These are phyloP conservation scores for Diarsia dahlii DNA, from an alignment of 2,888 invertebrate species.

Conservation along the genomic window DNA sequence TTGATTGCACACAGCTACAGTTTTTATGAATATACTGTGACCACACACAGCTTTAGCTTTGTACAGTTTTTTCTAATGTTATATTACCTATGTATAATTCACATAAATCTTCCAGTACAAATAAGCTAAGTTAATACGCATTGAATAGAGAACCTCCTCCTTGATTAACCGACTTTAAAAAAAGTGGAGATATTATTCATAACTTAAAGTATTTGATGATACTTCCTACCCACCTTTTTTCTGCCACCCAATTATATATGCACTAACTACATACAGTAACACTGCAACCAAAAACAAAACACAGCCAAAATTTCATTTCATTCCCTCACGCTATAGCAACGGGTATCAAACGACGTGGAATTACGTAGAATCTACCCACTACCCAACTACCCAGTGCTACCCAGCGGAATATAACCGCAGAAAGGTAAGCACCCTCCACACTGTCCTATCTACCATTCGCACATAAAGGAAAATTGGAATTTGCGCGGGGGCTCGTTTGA, in stretches of 20 bases:
- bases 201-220: neutral
- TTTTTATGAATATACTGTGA: neutral
- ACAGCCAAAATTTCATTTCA: constrained; percentile 38
- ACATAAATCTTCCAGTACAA: neutral
- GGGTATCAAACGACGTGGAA: constrained; percentile 37
- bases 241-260: neutral
- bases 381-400: constrained; percentile 45
- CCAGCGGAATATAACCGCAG: constrained; percentile 51
- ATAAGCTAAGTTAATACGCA: neutral
- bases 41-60: neutral
- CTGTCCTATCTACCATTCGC: constrained; percentile 60
- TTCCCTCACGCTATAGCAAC: constrained; percentile 15
- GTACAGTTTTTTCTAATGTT: neutral
- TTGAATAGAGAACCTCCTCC: neutral
- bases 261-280: neutral
- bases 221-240: neutral
- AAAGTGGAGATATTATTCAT: neutral
- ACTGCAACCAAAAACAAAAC: constrained; percentile 11
- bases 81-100: neutral
- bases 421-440: constrained; percentile 60
- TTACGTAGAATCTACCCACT: constrained; percentile 48
- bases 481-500: constrained; percentile 50
- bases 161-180: neutral
- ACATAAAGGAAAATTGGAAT: constrained; percentile 85
- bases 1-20: neutral